Evolutionary conservation across 1,140 invertebrate species (phyloP).

Genomic region (Penaeus vannamei): DNA sequence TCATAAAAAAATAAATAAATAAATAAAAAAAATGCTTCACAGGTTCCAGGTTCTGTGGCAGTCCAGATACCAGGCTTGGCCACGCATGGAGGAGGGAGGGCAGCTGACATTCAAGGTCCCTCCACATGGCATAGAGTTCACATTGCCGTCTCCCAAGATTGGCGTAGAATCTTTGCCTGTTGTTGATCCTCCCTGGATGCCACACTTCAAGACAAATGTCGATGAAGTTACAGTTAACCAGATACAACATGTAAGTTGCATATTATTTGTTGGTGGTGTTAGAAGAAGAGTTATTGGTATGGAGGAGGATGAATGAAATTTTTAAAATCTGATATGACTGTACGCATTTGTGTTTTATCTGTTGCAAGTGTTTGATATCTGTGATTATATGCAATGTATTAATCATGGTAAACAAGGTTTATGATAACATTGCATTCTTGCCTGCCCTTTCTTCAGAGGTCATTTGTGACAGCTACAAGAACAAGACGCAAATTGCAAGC

Average conservation of each 20-base stretch:
- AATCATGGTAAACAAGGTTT: neutral
- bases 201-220: constrained; percentile 83
- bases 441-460: constrained; percentile 79
- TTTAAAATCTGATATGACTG: no score
- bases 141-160: constrained; percentile 97
- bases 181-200: constrained; percentile 99
- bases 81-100: constrained; percentile 97
- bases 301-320: no score
- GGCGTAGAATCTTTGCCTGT: constrained; percentile 94
- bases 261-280: neutral
- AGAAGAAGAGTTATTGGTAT: no score
- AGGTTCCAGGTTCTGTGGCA: constrained; percentile 97
- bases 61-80: constrained; percentile 98
- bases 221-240: constrained; percentile 99
- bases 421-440: neutral
- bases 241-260: constrained; percentile 89
- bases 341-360: no score
- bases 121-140: constrained; percentile 98
- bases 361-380: no score
- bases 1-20: constrained; percentile 42
- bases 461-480: constrained; percentile 97
- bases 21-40: constrained; percentile 49
- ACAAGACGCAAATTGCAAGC: constrained; percentile 99
- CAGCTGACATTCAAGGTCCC: constrained; percentile 96
- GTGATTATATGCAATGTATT: neutral